These are phyloP conservation scores for Ephestia elutella DNA, from an alignment of 1,140 invertebrate genomes.

Conservation along the genomic window DNA sequence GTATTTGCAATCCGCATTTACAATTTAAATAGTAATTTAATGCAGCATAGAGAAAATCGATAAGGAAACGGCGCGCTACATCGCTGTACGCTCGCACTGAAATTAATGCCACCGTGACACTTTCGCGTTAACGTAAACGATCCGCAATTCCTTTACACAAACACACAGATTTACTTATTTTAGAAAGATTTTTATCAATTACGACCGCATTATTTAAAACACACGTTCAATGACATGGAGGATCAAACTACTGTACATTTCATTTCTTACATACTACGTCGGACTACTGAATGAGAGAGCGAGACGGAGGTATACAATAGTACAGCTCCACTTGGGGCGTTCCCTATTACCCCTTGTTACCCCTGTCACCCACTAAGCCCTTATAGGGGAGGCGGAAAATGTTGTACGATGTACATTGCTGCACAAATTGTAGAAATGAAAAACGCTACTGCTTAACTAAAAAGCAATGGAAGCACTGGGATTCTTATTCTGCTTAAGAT, in stretches of 20 bases:
- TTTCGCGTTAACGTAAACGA: constrained; percentile 32
- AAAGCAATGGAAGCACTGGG: neutral
- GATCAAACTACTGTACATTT: constrained; percentile 35
- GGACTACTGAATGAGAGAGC: constrained; percentile 33
- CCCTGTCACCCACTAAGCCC: constrained; percentile 4
- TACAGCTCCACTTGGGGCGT: constrained; percentile 39
- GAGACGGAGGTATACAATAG: constrained; percentile 40
- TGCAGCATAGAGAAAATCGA: constrained; percentile 72
- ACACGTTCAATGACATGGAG: constrained; percentile 26
- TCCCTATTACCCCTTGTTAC: constrained; percentile 26
- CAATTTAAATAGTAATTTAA: constrained; percentile 66
- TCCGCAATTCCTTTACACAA: constrained; percentile 17
- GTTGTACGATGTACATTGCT: constrained; percentile 9
- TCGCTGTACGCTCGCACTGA: constrained; percentile 36
- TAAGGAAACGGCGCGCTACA: constrained; percentile 63
- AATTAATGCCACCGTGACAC: constrained; percentile 43
- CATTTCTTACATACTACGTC: constrained; percentile 26
- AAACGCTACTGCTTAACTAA: neutral
- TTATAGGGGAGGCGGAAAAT: neutral
- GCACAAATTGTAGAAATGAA: neutral
- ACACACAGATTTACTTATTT: constrained; percentile 21
- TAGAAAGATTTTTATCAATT: constrained; percentile 31
- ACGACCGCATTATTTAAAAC: constrained; percentile 23
- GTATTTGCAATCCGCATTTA: constrained; percentile 59
- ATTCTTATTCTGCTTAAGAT: neutral